Evolutionary conservation across 1,140 invertebrate species (phyloP).

Genomic region (Parapsyche elsis): DNA sequence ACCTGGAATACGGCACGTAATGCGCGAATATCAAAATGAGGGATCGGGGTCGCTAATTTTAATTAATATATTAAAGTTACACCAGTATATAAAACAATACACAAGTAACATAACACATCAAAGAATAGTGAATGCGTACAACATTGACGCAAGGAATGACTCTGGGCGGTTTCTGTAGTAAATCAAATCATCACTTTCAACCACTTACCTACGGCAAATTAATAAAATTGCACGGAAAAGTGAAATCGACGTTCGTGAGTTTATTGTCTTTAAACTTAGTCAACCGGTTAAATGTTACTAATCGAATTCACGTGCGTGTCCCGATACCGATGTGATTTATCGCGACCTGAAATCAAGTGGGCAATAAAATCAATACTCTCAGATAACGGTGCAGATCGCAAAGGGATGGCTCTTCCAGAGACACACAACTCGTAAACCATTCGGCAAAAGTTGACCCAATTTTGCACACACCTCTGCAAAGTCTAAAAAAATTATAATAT

Average conservation of each 20-base stretch:
- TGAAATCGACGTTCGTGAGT: neutral
- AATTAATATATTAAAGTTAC: neutral
- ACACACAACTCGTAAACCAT: no score
- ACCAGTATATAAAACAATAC: no score
- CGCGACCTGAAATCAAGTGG: neutral
- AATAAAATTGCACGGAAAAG: neutral
- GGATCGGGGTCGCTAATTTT: neutral
- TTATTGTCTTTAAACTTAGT: neutral
- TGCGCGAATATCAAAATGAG: neutral
- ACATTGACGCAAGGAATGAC: no score
- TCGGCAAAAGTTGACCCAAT: no score
- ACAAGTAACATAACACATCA: no score
- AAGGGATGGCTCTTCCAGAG: no score
- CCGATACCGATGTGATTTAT: neutral
- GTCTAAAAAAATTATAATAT: no score
- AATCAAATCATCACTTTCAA: neutral
- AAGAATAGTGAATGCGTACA: no score
- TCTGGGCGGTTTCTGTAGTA: neutral
- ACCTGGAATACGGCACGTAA: slow-evolving; percentile 28
- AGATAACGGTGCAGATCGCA: no score
- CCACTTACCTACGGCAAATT: neutral
- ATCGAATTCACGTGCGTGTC: neutral
- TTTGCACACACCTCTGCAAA: no score
- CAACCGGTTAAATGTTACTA: slow-evolving; percentile 2
- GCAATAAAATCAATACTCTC: no score